Conservation (phyloP, 2,797 vertebrate genomes). For the Sebastes oblongus region DNA sequence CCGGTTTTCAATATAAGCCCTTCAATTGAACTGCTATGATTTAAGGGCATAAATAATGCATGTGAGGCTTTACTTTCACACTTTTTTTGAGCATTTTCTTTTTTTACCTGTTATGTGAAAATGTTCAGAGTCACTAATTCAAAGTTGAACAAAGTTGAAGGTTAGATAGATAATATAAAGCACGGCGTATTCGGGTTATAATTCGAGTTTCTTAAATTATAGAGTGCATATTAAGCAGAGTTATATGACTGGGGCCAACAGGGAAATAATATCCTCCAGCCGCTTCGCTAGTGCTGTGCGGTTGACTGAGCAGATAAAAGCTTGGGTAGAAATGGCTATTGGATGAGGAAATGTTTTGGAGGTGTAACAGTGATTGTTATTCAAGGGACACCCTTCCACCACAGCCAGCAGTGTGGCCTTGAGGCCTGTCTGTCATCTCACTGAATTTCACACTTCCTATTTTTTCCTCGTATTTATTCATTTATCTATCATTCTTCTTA, state of each 20-base stretch:
- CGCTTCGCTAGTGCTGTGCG: conserved; percentile 80
- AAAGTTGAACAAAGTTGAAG: conserved; percentile 87
- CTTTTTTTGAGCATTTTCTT: conserved; percentile 52
- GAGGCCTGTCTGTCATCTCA: conserved; percentile 81
- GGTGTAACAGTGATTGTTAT: conserved; percentile 87
- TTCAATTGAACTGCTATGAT: conserved; percentile 80
- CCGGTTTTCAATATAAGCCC: conserved; percentile 80
- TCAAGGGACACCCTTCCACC: conserved; percentile 81
- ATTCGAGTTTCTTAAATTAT: conserved; percentile 87
- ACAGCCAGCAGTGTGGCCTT: conserved; percentile 76
- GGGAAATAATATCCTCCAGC: conserved; percentile 89
- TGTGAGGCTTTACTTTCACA: conserved; percentile 70
- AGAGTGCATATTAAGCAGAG: conserved; percentile 87
- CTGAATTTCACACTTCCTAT: conserved; percentile 76
- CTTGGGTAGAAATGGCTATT: conserved; percentile 81
- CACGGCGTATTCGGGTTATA: conserved; percentile 81
- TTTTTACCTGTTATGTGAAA: conserved; percentile 74
- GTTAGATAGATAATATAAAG: conserved; percentile 83
- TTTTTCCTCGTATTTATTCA: conserved; percentile 76
- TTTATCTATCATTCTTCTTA: conserved; percentile 78
- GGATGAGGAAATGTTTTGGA: conserved; percentile 87
- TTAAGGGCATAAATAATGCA: conserved; percentile 84
- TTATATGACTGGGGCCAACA: conserved; percentile 86
- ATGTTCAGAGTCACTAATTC: conserved; percentile 76
- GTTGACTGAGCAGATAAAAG: conserved; percentile 87